Evolutionary conservation across 2,888 invertebrate genomes (phyloP).

Genomic region (Labia minor): DNA sequence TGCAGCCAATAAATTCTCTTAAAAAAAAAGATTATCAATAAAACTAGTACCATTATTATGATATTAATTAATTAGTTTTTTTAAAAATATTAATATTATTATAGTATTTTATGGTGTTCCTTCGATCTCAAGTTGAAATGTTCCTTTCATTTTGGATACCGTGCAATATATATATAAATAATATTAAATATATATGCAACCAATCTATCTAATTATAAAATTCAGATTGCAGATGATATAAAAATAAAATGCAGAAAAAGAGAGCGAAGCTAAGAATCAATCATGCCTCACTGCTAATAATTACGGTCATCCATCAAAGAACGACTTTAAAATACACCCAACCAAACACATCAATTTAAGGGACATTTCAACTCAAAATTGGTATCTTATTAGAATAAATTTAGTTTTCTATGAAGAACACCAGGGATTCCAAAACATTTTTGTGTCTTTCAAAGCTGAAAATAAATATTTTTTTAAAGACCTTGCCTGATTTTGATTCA

Average conservation of each 20-base stretch:
- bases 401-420: neutral
- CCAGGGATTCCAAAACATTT: conserved; percentile 14
- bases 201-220: neutral
- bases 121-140: neutral
- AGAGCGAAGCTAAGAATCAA: neutral
- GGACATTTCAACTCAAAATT: conserved; percentile 1
- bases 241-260: neutral
- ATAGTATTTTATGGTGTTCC: neutral
- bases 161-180: too few species aligned
- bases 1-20: neutral
- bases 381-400: neutral
- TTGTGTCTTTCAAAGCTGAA: neutral
- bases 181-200: neutral
- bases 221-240: neutral
- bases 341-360: neutral
- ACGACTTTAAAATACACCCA: neutral
- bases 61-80: neutral
- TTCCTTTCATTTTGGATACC: neutral
- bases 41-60: neutral
- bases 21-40: neutral
- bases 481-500: conserved; percentile 19
- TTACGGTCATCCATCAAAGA: neutral
- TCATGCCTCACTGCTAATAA: neutral
- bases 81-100: neutral
- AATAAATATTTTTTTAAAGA: conserved; percentile 1